Evolutionary conservation across 2,797 vertebrate genomes (phyloP), one percentile per base, ranked within the genome.

Genomic region (Hylomyscus alleni): DNA sequence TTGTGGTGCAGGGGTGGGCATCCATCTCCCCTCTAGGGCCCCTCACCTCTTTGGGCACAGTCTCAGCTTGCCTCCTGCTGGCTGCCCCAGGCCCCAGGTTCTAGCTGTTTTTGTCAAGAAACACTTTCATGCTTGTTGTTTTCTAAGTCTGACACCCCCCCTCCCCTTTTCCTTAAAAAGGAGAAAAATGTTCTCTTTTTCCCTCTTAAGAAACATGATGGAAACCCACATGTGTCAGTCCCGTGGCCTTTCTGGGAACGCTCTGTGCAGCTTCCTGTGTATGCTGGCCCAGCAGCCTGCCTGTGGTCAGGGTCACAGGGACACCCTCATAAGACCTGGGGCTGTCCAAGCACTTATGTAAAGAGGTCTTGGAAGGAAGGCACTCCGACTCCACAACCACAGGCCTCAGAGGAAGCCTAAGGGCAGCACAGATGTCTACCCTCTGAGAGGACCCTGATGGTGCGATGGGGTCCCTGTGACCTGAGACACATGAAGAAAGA

Each of bases 191-290:
- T 83, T 52, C 92, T 89, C 58, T 60, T 89, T 96, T 90, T 94
- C 82, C 90, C 94, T 94, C 77, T 95, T 95, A 77, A 95, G 97
- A 95, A 97, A 95, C 85, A 95, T 40, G 90, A 97, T 91, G 88
- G 94, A 96, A 97, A 96, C 94, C 97, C 97, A 97, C 95, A 97
- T 93, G 94, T 86, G 34, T 97, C 97, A 92, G 96, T 90, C 86
- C 89, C 50, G 14, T 37, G 88, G 97, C 89, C 92, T 89, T 96
- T 95, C 96, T 98, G 98, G 97, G 97, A 97, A 96, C 5, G 75
- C 89, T 95, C 84, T 11, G 17, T 93, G 44, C 50, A 5, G 89
- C 97, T 98, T 96, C 95, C 96, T 97, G 95, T 90, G 95, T 26
- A 34, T 40, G 3, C 96, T 96, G 96, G 97, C 95, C 93, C 76